A percentile compares a stretch with the other conserved stretches of the same genome.
Evolutionary conservation across 2,888 invertebrate genomes (phyloP).

Genomic region (Dryococelus australis): DNA sequence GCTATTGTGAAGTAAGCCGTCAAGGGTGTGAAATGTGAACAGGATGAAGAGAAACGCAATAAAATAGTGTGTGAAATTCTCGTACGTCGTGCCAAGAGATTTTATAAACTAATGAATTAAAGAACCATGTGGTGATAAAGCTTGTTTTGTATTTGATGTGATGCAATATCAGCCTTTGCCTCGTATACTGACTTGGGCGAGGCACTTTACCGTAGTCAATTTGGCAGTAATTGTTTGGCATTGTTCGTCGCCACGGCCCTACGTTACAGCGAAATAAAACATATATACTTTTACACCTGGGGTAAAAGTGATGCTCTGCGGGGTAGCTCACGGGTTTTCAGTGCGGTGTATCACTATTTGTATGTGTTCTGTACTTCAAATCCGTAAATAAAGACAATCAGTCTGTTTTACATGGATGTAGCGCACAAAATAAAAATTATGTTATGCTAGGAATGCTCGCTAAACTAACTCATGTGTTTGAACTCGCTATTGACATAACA

Average conservation of each 20-base stretch:
- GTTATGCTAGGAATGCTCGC: neutral
- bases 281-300: conserved; percentile 24
- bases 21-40: conserved; percentile 17
- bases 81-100: conserved; percentile 19
- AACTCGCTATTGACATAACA: neutral
- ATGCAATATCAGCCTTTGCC: conserved; percentile 26
- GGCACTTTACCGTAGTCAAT: conserved; percentile 5
- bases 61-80: conserved; percentile 31
- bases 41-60: conserved; percentile 9
- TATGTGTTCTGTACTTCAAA: neutral
- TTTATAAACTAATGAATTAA: conserved; percentile 30
- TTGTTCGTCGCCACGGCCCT: conserved; percentile 19
- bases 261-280: conserved; percentile 11
- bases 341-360: conserved; percentile 12
- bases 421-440: conserved; percentile 32
- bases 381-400: conserved; percentile 6
- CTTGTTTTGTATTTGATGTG: conserved; percentile 27
- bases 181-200: conserved; percentile 29
- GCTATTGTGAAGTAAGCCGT: conserved; percentile 29
- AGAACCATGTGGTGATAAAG: neutral
- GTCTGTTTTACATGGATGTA: neutral
- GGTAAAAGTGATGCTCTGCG: conserved; percentile 6
- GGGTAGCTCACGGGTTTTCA: conserved; percentile 27
- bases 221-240: conserved; percentile 20
- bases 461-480: neutral